Percentiles rank a stretch among this genome's conserved stretches.
Evolutionary conservation across 1,140 invertebrate species (phyloP).

Genomic region (Ditylenchus dipsaci): DNA sequence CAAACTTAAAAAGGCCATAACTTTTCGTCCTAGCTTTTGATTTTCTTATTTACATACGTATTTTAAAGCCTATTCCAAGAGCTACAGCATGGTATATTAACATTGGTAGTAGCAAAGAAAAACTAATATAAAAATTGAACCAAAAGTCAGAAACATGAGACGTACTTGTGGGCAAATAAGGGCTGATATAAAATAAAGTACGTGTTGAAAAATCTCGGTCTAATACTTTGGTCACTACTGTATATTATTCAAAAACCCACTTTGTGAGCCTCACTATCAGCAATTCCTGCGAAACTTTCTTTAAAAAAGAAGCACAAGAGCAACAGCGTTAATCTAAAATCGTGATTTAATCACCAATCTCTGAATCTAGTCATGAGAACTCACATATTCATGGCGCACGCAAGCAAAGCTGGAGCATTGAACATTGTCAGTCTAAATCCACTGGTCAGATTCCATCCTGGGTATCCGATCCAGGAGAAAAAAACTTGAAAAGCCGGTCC

Average conservation of each 20-base stretch:
- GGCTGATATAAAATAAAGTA: too few relatives aligned
- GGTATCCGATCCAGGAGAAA: conserved; percentile 28
- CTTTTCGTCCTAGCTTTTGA: too few relatives aligned
- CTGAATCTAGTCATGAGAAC: too few relatives aligned
- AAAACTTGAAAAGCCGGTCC: conserved; percentile 45
- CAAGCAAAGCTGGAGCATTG: conserved; percentile 24
- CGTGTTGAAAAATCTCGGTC: background rate
- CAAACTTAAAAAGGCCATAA: too few relatives aligned
- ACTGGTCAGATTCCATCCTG: conserved; percentile 8
- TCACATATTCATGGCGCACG: conserved; percentile 14
- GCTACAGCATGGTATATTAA: too few relatives aligned
- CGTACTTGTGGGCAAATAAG: too few relatives aligned
- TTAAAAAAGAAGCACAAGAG: background rate
- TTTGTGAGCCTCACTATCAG: background rate
- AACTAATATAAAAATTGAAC: too few relatives aligned
- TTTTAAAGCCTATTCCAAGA: too few relatives aligned
- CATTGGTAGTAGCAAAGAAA: too few relatives aligned
- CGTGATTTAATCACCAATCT: too few relatives aligned
- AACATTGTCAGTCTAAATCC: conserved; percentile 17
- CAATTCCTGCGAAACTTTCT: background rate
- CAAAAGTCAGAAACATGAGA: too few relatives aligned
- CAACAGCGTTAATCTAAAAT: background rate
- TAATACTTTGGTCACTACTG: background rate
- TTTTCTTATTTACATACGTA: too few relatives aligned
- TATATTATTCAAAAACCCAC: background rate